A percentile compares a stretch with the other conserved stretches of the same genome.
Evolutionary conservation across 2,113 vertebrate genomes (phyloP).

Genomic region (Labrus mixtus): DNA sequence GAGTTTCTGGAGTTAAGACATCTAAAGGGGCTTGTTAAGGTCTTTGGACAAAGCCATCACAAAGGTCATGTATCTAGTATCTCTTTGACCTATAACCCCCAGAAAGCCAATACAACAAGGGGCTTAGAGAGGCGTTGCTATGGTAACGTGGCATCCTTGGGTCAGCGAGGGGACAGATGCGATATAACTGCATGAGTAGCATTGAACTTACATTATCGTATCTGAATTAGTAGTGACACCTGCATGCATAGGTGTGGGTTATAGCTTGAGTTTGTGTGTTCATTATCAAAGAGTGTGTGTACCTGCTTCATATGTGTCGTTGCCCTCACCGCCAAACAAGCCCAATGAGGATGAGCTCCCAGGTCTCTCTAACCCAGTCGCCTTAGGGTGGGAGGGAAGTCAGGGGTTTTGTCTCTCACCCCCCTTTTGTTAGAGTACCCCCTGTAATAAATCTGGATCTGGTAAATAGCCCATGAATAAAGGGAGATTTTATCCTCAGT

Average conservation of each 20-base stretch:
- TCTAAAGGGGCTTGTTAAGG: constrained; percentile 45
- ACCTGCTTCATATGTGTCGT: constrained; percentile 7
- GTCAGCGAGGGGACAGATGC: constrained; percentile 70
- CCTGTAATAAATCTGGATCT: constrained; percentile 84
- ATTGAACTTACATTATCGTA: neutral
- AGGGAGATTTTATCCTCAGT: constrained; percentile 83
- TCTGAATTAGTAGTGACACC: neutral
- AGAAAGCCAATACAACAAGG: constrained; percentile 70
- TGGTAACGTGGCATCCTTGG: constrained; percentile 61
- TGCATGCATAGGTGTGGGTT: neutral
- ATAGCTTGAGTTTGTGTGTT: neutral
- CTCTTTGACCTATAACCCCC: constrained; percentile 70
- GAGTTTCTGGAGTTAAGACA: constrained; percentile 39
- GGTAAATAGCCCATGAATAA: constrained; percentile 86
- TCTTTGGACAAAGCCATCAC: neutral
- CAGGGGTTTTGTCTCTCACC: constrained; percentile 60
- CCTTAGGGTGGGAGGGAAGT: constrained; percentile 42
- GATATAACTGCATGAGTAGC: neutral
- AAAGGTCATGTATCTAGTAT: constrained; percentile 63
- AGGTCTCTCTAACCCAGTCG: constrained; percentile 57
- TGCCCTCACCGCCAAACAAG: constrained; percentile 33
- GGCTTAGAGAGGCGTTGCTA: constrained; percentile 68
- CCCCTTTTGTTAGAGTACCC: constrained; percentile 79
- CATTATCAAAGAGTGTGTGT: neutral
- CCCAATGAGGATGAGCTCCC: constrained; percentile 59